phyloP scores from a whole-genome alignment of 92 coral and sea anemone genomes.

The Nematostella vectensis region DNA sequence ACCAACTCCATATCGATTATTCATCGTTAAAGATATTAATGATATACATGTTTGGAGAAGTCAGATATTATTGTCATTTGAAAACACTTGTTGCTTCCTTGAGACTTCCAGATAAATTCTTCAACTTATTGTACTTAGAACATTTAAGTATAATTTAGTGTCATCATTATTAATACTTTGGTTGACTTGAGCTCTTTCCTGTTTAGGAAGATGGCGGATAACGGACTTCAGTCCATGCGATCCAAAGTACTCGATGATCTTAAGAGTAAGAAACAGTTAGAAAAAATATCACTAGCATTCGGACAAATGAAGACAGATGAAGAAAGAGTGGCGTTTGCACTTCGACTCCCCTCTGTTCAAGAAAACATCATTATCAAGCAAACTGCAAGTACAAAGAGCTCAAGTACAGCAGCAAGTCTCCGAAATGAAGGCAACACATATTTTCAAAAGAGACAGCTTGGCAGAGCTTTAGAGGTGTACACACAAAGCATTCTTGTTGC shows the following conservation, averaged over 20 bases:
- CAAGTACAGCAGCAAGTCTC: conserved; percentile 33
- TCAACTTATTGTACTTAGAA: too few species aligned
- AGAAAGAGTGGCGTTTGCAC: conserved; percentile 55
- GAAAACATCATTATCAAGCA: conserved; percentile 46
- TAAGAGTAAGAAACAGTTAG: conserved; percentile 34
- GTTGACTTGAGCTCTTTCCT: too few species aligned
- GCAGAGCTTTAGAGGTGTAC: conserved; percentile 51
- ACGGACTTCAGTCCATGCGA: conserved; percentile 9
- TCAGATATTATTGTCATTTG: too few species aligned
- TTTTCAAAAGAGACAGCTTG: conserved; percentile 46
- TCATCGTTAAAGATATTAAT: too few species aligned
- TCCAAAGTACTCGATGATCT: conserved; percentile 21
- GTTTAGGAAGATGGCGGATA: conserved; percentile 3
- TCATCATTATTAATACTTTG: too few species aligned
- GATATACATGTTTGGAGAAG: too few species aligned
- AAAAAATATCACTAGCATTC: conserved; percentile 60
- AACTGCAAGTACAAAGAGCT: conserved; percentile 42
- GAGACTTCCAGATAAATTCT: too few species aligned
- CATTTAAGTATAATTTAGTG: too few species aligned
- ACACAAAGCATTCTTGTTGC: conserved; percentile 62
- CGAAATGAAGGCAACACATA: conserved; percentile 73
- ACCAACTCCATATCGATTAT: too few species aligned
- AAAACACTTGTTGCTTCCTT: too few species aligned
- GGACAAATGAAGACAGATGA: conserved; percentile 52
- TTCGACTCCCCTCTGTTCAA: conserved; percentile 47